Conservation (phyloP, 2,113 vertebrate genomes). For the Carassius auratus region DNA sequence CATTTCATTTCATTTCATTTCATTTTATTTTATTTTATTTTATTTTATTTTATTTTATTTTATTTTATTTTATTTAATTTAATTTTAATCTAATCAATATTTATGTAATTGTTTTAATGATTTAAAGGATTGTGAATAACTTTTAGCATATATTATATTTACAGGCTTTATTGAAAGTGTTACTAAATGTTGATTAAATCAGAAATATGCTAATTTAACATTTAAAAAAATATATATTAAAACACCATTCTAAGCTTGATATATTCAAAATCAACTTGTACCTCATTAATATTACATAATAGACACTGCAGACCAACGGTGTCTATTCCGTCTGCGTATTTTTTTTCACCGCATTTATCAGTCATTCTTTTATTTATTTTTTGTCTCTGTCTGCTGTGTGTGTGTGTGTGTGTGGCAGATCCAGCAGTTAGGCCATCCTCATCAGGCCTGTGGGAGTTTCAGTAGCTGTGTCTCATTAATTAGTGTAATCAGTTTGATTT, state of each 20-base stretch:
- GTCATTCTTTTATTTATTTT: neutral
- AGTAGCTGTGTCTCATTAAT: slow-evolving; percentile 39
- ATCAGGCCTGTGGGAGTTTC: slow-evolving; percentile 32
- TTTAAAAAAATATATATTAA: neutral
- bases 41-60: too few relatives aligned
- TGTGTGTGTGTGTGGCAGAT: neutral
- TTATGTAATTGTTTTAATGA: too few relatives aligned
- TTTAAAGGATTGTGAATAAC: neutral
- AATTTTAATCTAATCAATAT: too few relatives aligned
- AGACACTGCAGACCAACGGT: too few relatives aligned
- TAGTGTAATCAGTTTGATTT: slow-evolving; percentile 47
- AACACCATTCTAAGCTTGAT: neutral
- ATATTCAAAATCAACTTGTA: neutral
- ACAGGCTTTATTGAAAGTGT: neutral
- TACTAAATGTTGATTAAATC: neutral
- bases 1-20: too few relatives aligned
- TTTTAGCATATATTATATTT: neutral
- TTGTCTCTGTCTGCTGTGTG: neutral
- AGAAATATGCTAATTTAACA: neutral
- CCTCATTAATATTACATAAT: neutral
- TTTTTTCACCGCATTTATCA: neutral
- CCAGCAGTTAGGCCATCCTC: slow-evolving; percentile 10
- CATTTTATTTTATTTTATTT: too few relatives aligned
- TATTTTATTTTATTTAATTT: too few relatives aligned
- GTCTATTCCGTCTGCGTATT: too few relatives aligned